Evolutionary conservation across 2,797 vertebrate genomes (phyloP).

Genomic region (Melopsittacus undulatus): DNA sequence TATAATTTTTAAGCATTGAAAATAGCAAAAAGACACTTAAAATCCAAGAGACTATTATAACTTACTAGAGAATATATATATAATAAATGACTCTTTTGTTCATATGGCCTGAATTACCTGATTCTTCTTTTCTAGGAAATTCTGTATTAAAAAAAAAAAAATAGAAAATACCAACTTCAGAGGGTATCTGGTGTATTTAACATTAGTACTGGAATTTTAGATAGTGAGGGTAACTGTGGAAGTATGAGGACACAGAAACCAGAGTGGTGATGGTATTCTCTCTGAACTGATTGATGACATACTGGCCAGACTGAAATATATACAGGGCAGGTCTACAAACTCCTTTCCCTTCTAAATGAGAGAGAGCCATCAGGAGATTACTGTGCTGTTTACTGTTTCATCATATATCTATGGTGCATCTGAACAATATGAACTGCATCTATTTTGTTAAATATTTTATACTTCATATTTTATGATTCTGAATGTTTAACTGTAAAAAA

Average conservation of each 20-base stretch:
- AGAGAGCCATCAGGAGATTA: neutral
- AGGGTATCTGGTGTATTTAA: neutral
- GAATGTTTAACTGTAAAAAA: conserved; percentile 70
- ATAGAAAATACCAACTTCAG: neutral
- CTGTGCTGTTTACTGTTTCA: conserved; percentile 59
- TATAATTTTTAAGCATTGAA: conserved; percentile 85
- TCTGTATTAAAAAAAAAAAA: neutral
- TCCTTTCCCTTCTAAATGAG: neutral
- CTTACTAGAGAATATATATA: conserved; percentile 80
- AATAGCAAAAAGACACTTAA: conserved; percentile 81
- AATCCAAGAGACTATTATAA: conserved; percentile 78
- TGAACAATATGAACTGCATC: conserved; percentile 55
- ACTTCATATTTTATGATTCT: conserved; percentile 66
- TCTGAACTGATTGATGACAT: neutral
- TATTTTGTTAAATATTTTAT: conserved; percentile 73
- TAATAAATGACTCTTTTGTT: conserved; percentile 81
- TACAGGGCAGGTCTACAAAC: neutral
- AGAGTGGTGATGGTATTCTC: neutral
- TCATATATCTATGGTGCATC: conserved; percentile 61
- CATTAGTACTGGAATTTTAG: conserved; percentile 10
- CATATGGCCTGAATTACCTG: conserved; percentile 73
- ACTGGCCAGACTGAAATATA: neutral
- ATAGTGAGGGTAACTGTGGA: neutral
- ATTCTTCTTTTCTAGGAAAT: conserved; percentile 74
- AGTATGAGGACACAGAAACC: neutral